Base-by-base conservation (phyloP, 2,113 vertebrate species). In the Urocitellus parryii region DNA sequence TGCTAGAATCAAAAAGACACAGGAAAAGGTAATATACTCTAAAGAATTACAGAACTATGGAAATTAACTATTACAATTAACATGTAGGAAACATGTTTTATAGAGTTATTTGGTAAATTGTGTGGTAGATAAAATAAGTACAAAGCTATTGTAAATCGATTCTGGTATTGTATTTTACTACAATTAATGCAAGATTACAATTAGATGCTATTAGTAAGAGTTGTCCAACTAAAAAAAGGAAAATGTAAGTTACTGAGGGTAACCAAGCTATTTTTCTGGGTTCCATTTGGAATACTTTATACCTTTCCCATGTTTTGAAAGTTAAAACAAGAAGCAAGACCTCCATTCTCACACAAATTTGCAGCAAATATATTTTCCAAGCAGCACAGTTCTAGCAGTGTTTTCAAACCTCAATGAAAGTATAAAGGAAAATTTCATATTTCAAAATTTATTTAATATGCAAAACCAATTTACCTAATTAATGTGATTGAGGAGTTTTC, bases 381-480 rank as follows among this genome's bases (percentile, higher is more conserved):
- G 7, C 39, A 76, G 72, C 42, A 22, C 22, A 92, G 24, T 68
- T 68, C 9, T 10, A 42, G 27, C 2, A 78, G 20, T 11, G 2
- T 73, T 89, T 82, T 61, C 2, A 10, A 86, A 92, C 8, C 16
- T 63, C 20, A 11, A 27, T 68, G 20, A 29, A 90, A 61, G 3
- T 45, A 78, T 51, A 85, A 82, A 67, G 82, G 8, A 85, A 95
- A 45, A 24, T 77, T 90, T 94, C 4, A 17, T 45, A 87, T 92
- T 96, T 83, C 17, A 76, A 86, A 89, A 48, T 95, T 68, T n/a
- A 79, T n/a, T 92, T 73, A 94, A 78, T 24, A 87, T 39, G n/a
- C 32, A 89, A 91, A 65, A 73, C 83, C n/a, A 81, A 68, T 74
- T 83, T 0, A 34, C 45, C 85, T 85, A 87, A 56, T 39, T 82